These are phyloP conservation scores for Acromyrmex echinatior DNA, from an alignment of 1,140 invertebrate genomes.

Conservation along the genomic window DNA sequence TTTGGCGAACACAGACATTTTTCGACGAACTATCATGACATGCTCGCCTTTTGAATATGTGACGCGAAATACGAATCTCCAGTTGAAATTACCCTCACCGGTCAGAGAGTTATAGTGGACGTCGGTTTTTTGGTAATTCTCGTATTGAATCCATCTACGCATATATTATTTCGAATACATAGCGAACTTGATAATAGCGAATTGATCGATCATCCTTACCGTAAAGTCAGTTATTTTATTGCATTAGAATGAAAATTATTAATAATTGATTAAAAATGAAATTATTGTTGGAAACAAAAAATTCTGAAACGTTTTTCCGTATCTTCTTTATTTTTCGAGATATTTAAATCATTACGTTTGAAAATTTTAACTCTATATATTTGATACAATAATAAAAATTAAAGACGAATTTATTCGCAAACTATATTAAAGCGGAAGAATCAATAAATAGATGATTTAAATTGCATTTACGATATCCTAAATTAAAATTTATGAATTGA, in stretches of 20 bases:
- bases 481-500: neutral
- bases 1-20: conserved; percentile 88
- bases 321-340: too few species aligned
- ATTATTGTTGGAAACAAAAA: neutral
- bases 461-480: neutral
- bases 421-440: neutral
- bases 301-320: too few species aligned
- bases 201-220: neutral
- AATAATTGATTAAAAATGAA: neutral
- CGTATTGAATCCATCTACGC: conserved; percentile 91
- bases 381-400: neutral
- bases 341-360: too few species aligned
- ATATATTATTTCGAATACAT: conserved; percentile 13
- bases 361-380: too few species aligned
- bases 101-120: conserved; percentile 93
- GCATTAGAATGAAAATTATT: neutral
- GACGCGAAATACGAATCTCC: conserved; percentile 95
- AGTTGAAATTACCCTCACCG: conserved; percentile 96
- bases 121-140: conserved; percentile 93
- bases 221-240: neutral
- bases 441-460: neutral
- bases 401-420: conserved; percentile 1
- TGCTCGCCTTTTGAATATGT: conserved; percentile 93
- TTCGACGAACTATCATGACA: conserved; percentile 89
- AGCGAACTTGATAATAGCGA: neutral